Evolutionary conservation across 2,797 vertebrate species (phyloP), one percentile per base, ranked within the genome.

Genomic region (Tarsius wallacei): DNA sequence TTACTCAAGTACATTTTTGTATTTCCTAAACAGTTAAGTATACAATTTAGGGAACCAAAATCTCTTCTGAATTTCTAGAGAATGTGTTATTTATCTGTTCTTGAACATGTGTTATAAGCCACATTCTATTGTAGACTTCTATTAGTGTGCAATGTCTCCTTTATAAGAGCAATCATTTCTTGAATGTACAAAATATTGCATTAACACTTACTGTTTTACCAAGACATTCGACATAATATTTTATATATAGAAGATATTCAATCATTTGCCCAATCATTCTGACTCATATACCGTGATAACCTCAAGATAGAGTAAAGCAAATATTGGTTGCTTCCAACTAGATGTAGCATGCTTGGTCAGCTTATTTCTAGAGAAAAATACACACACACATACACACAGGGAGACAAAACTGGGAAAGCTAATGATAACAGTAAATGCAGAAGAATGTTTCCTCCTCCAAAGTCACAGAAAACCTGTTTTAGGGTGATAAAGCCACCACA

Each of bases 381-480:
- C 83, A 80, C 49, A 63, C 12, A n/a, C 33, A 68, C 31, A 77
- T 19, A 36, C 16, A 53, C 1, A 31, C 8, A 33, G 13, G 12
- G 17, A 22, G 1, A 24, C 14, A 71, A 36, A n/a, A 76, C 36
- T 47, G 17, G 2, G 42, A 70, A 94, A 63, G 3, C 42, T 81
- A 81, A 93, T 71, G 7, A 93, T 36, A 63, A 71, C 24, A 87
- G 59, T 47, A 51, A 70, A 22, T 11, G 26, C 22, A 22, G 26
- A 36, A 87, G 87, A 82, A 57, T 1, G 0, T 12, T 97, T 94
- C 82, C 64, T 94, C 14, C 2, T 74, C 12, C 9, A 22, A 68
- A 47, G 11, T 9, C 42, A 63, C 49, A 93, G 89, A 94, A 97
- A 97, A 36, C 63, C 89, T 97, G 89, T 71, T 47, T 1, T 7